Evolutionary conservation across 1,140 invertebrate species (phyloP).

Genomic region (Galleria mellonella): DNA sequence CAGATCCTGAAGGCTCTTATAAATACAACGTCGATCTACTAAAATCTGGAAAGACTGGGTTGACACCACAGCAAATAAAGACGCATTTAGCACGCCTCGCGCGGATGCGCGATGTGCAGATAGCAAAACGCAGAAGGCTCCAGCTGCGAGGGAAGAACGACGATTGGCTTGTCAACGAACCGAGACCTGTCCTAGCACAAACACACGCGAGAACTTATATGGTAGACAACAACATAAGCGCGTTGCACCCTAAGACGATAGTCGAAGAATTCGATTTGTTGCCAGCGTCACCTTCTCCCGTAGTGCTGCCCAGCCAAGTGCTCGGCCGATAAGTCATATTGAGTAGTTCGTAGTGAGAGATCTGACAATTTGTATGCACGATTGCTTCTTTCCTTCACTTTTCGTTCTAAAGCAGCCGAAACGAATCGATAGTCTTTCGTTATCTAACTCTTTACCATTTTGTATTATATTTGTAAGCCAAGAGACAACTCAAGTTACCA

Average conservation of each 20-base stretch:
- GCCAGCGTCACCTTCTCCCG: conserved; percentile 31
- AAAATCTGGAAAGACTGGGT: conserved; percentile 53
- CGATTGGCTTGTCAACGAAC: conserved; percentile 56
- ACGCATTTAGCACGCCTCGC: conserved; percentile 48
- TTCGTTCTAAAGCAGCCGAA: conserved; percentile 33
- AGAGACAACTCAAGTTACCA: conserved; percentile 12
- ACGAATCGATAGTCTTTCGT: conserved; percentile 14
- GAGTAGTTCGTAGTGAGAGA: too few relatives aligned
- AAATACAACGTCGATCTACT: conserved; percentile 57
- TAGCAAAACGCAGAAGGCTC: conserved; percentile 34
- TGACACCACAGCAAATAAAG: conserved; percentile 57
- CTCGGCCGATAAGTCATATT: conserved; percentile 12
- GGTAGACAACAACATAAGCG: conserved; percentile 65
- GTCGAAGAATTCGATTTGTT: conserved; percentile 69
- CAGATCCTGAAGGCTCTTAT: conserved; percentile 62
- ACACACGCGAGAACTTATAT: conserved; percentile 62
- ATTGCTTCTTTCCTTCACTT: conserved; percentile 22
- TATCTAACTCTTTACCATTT: too few relatives aligned
- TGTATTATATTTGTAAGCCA: conserved; percentile 3
- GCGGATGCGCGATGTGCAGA: conserved; percentile 54
- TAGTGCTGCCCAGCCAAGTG: conserved; percentile 24
- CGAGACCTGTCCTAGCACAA: conserved; percentile 35
- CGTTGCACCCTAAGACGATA: conserved; percentile 67
- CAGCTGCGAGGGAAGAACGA: conserved; percentile 24
- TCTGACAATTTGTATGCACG: background rate